Evolutionary conservation across 2,113 vertebrate genomes (phyloP), one percentile per base, ranked within the genome.

Genomic region (Hemicordylus capensis): DNA sequence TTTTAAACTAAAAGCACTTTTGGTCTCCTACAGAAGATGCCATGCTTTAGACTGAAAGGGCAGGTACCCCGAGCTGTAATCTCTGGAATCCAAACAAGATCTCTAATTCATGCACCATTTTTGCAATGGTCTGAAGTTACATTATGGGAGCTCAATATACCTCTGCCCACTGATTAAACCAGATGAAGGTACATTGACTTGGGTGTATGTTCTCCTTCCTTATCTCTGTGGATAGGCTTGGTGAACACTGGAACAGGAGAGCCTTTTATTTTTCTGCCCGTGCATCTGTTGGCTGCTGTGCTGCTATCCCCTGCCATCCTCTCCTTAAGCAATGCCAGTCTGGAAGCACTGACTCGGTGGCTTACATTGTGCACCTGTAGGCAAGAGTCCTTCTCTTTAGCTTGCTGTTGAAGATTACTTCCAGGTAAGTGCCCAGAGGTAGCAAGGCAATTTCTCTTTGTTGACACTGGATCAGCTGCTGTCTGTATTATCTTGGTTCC

Each of bases 401-500:
- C 72, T 86, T 96, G 96, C 44, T 95, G 93, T 81, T 93, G 94
- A 85, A 95, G 92, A 82, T 93, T 93, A 44, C 81, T 56, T 91
- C 94, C 90, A 59, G 94, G 90, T 74, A 96, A 92, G 54, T 96
- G 96, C 82, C 94, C 92, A 66, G 96, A 93, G 48, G 51, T 11
- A 89, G 64, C 26, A 82, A 76, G 80, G 56, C 48, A 88, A 84
- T 69, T 67, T 76, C 44, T 87, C 74, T 46, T 89, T 88, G 88
- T 87, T 5, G 37, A 80, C 88, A 64, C 2, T 76, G 82, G 48
- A 85, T 93, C 92, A 72, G 46, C 79, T 76, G 90, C 78, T 90
- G 94, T 90, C 87, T 89, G 94, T 87, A 96, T 95, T 82, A 94
- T 81, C 83, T 93, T 96, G 78, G 96, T 96, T 91, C 90, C 85